Conservation (phyloP, 2,113 vertebrate species). For the Procavia capensis region DNA sequence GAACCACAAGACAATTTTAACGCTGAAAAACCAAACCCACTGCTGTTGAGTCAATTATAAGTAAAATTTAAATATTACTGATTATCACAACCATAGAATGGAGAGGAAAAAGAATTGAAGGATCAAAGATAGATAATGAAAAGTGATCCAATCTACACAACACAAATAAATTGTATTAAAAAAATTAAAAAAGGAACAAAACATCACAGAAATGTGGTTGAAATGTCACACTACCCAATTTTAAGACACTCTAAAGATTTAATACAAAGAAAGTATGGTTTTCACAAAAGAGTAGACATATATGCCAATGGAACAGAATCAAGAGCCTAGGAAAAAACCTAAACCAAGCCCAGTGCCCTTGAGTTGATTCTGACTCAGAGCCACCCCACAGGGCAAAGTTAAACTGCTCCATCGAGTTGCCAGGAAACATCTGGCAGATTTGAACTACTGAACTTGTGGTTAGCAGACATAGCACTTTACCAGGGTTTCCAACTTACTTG, state of each 20-base stretch:
- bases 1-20: background rate
- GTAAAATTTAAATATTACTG: background rate
- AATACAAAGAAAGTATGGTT: background rate
- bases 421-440: too few species aligned
- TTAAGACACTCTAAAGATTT: background rate
- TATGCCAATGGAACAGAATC: background rate
- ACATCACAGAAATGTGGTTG: background rate
- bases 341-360: too few species aligned
- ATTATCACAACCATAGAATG: background rate
- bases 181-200: background rate
- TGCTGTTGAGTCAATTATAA: too few species aligned
- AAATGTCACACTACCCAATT: background rate
- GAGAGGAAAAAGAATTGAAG: background rate
- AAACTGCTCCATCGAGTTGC: too few species aligned
- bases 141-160: background rate
- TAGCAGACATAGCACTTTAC: too few species aligned
- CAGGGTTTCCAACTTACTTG: background rate
- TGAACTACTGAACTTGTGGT: too few species aligned
- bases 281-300: background rate
- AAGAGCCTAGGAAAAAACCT: background rate
- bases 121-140: background rate
- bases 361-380: too few species aligned
- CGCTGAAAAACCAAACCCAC: background rate
- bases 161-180: background rate
- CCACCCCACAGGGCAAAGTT: too few species aligned